phyloP scores from a whole-genome alignment of 2,113 vertebrate genomes.

The Silurus asotus region DNA sequence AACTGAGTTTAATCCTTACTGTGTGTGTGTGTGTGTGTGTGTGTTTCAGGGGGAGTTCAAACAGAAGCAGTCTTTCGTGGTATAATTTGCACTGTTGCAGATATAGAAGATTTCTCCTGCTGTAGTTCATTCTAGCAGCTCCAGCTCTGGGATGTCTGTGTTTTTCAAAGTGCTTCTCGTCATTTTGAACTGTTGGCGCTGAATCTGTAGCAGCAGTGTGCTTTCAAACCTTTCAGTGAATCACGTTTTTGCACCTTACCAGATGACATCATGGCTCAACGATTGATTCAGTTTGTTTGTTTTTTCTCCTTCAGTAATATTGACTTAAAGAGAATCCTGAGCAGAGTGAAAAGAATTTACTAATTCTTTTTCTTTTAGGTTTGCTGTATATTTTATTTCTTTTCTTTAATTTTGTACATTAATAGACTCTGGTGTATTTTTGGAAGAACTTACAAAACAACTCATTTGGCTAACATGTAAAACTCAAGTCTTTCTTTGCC shows the following conservation, averaged over 20 bases:
- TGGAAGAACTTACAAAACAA: background rate
- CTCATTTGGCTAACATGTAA: background rate
- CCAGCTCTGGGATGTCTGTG: constrained; percentile 10
- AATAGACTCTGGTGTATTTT: background rate
- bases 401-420: background rate
- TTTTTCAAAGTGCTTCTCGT: background rate
- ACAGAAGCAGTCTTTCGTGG: constrained; percentile 79
- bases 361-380: background rate
- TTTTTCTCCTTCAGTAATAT: background rate
- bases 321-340: background rate
- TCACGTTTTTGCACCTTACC: background rate
- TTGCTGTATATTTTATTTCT: background rate
- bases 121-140: background rate
- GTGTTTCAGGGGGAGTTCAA: constrained; percentile 70
- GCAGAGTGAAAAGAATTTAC: background rate
- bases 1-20: background rate
- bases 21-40: constrained; percentile 36
- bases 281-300: background rate
- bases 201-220: background rate
- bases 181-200: background rate
- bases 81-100: constrained; percentile 58
- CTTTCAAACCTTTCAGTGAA: background rate
- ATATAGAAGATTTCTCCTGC: constrained; percentile 19
- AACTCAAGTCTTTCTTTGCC: background rate
- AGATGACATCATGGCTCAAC: background rate